phyloP scores from a whole-genome alignment of 2,888 invertebrate species.

The Rhaphigaster nebulosa region DNA sequence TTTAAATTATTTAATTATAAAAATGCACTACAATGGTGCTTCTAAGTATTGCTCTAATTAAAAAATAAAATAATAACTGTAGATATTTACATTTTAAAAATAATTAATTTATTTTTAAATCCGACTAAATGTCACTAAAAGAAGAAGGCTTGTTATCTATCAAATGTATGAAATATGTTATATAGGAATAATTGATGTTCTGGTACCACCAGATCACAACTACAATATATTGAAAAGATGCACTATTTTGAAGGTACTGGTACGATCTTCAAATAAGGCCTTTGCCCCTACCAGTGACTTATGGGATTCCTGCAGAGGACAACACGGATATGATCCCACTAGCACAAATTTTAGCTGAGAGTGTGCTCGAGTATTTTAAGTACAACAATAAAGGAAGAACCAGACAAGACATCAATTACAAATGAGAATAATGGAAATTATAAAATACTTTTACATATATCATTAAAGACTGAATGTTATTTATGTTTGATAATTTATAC shows the following conservation, averaged over 20 bases:
- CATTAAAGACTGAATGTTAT: not conserved
- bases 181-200: conserved; percentile 14
- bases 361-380: not conserved
- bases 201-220: not conserved
- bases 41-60: too few relatives aligned
- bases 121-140: not conserved
- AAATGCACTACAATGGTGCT: too few relatives aligned
- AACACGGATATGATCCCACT: conserved; percentile 41
- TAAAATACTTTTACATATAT: not conserved
- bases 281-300: not conserved
- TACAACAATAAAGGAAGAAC: not conserved
- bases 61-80: too few relatives aligned
- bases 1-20: too few relatives aligned
- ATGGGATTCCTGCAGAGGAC: not conserved
- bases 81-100: too few relatives aligned
- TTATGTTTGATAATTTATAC: not conserved
- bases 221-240: conserved; percentile 26
- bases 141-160: conserved; percentile 28
- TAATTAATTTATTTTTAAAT: too few relatives aligned
- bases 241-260: conserved; percentile 42
- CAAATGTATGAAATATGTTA: not conserved
- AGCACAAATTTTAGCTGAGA: conserved; percentile 1
- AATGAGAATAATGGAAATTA: not conserved
- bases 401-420: not conserved
- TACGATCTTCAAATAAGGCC: not conserved